Base-by-base conservation (phyloP, 2,888 invertebrate genomes). In the Dexiosoma caninum region DNA sequence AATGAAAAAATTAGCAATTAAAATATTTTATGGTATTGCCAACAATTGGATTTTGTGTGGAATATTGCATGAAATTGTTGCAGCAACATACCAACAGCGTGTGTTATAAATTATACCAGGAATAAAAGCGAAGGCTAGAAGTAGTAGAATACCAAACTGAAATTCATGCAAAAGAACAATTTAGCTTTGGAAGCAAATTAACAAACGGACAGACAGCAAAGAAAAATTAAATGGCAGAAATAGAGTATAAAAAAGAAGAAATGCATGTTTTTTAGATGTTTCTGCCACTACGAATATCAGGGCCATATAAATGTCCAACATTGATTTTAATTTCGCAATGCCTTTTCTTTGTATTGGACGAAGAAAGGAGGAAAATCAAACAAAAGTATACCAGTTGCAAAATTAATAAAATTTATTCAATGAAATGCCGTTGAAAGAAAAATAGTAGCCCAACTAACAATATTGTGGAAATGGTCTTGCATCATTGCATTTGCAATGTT, bases 1-100 rank as follows among this genome's bases (percentile, higher is more conserved):
- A 59, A 74, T 23, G 49, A 40, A 71, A 57, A 78, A 69, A 67
- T 74, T 64, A 64, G 57, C 69, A 78, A 78, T 70, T 75, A 78
- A 75, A 67, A 67, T 75, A 66, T 67, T 75, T 49, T 67, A 66
- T 75, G 42, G 67, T 51, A 51, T 67, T 67, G 51, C 40, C 51
- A 59, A 19, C 49, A 59, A 67, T 59, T 59, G 59, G 12, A 75
- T 59, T 75, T 72, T 53, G 2, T 53, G 27, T 51, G 8, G 59
- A 71, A 51, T 51, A 30, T 14, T 53, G 71, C 19, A 70, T 49
- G 23, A 60, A 59, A 59, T 40, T 32, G 37, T 46, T 60, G 40
- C 49, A 42, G 27, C 51, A 37, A 19, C 32, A 35, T 32, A 55
- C 42, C 30, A 55, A 37, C 32, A 46, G 32, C 12, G 32, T 37